Base-by-base conservation (phyloP, 2,888 invertebrate species). In the Tenthredo mesomela region DNA sequence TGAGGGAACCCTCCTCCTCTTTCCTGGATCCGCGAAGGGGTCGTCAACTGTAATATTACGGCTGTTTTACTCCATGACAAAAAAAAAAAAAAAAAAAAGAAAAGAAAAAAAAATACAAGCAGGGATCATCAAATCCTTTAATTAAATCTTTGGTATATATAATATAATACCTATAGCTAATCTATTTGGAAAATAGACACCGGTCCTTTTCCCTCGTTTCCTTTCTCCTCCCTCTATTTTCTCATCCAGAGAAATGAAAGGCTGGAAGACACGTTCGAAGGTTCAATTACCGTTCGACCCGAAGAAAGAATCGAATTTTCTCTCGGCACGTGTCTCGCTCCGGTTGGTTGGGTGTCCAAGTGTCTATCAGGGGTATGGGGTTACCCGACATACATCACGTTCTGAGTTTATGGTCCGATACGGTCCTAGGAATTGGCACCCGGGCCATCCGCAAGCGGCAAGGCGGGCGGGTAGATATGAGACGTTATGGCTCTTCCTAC, bases 401-500 rank as follows among this genome's bases (percentile, higher is more conserved):
- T 86, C 87, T 85, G 87, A 89, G 90, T 92, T 92, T 92, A 92
- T 90, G 90, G 91, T 89, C 89, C 89, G 91, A 92, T 91, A 92
- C 89, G 92, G 89, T 89, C 88, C 88, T 89, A 89, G 89, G 90
- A 92, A 91, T 91, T 91, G 92, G 92, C 91, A 91, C 89, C 91
- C 90, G 89, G 87, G 89, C 89, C 84, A 84, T 84, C 86, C 82
- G 87, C 84, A 85, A 85, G 84, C 84, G 75, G 89, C 89, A 90
- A 89, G 90, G 88, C 87, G 80, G 75, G 84, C 86, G 85, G 86
- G 88, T 87, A 90, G 90, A 91, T 91, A 91, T 90, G 88, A 89
- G 89, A 89, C 91, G 91, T 93, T 93, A 93, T 92, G 92, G 92
- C 90, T 92, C 92, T 92, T 93, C 91, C 92, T 92, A 91, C 90